These are phyloP conservation scores for Micropterix aruncella DNA, from an alignment of 2,888 invertebrate species.

Conservation along the genomic window DNA sequence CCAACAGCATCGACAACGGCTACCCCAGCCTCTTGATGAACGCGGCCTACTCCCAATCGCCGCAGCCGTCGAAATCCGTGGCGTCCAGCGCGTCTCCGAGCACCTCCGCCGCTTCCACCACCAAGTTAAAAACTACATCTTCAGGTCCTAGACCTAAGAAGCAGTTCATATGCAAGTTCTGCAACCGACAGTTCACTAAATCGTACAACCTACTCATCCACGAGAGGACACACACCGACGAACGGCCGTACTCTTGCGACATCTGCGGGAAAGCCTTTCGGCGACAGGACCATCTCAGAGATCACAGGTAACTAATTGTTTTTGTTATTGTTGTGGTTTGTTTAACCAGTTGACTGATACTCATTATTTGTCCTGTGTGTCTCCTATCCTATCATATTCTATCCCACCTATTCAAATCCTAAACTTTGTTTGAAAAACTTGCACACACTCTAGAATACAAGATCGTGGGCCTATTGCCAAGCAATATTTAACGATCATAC, in stretches of 20 bases:
- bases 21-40: conserved; percentile 59
- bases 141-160: conserved; percentile 83
- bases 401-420: too few species aligned
- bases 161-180: conserved; percentile 97
- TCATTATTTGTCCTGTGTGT: too few species aligned
- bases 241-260: conserved; percentile 94
- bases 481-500: too few species aligned
- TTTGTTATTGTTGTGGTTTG: conserved; percentile 1
- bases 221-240: conserved; percentile 95
- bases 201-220: conserved; percentile 95
- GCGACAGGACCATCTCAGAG: conserved; percentile 88
- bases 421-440: too few species aligned
- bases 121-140: conserved; percentile 30
- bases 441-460: too few species aligned
- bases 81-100: conserved; percentile 31
- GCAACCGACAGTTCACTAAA: conserved; percentile 94
- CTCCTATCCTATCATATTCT: too few species aligned
- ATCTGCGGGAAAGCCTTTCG: conserved; percentile 97
- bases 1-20: conserved; percentile 44
- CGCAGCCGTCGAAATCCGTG: conserved; percentile 26
- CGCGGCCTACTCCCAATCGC: conserved; percentile 45
- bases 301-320: conserved; percentile 62
- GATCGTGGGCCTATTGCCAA: too few species aligned
- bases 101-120: conserved; percentile 30
- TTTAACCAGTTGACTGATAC: too few species aligned